Conservation (phyloP, 2,888 invertebrate genomes). For the Sinhomidia bicolor region DNA sequence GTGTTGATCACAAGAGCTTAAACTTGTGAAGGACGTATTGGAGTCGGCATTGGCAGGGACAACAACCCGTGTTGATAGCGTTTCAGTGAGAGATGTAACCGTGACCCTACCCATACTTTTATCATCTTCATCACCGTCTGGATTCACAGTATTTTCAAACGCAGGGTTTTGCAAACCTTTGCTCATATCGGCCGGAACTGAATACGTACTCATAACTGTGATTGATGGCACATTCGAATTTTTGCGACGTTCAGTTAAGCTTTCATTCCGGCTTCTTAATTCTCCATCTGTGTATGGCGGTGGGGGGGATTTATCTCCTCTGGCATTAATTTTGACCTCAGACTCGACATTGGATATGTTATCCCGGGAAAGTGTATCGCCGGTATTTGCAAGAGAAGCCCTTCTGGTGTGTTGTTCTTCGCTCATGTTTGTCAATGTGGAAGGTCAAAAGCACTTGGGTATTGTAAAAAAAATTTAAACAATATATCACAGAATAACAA, state of each 20-base stretch:
- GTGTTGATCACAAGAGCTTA: constrained; percentile 24
- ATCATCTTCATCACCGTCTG: constrained; percentile 32
- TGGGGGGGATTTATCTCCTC: constrained; percentile 10
- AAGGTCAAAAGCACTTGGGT: background rate
- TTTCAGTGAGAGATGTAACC: background rate
- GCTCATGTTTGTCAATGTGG: background rate
- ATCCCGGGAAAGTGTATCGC: background rate
- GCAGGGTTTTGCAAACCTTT: constrained; percentile 57
- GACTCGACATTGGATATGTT: background rate
- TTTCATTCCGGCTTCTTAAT: background rate
- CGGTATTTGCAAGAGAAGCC: background rate
- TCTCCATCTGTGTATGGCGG: constrained; percentile 49
- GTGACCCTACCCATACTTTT: background rate
- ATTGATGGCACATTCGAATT: background rate
- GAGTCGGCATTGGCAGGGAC: background rate
- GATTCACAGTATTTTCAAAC: constrained; percentile 27
- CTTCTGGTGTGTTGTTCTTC: background rate
- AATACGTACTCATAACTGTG: background rate
- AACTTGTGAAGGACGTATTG: constrained; percentile 56
- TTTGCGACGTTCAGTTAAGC: background rate
- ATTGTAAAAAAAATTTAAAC: too few species aligned
- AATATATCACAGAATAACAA: too few species aligned
- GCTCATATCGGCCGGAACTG: constrained; percentile 51
- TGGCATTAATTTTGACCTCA: background rate
- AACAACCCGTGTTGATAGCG: background rate